These are phyloP conservation scores for Stegodyphus dumicola DNA, from an alignment of 1,140 invertebrate genomes.

Conservation along the genomic window DNA sequence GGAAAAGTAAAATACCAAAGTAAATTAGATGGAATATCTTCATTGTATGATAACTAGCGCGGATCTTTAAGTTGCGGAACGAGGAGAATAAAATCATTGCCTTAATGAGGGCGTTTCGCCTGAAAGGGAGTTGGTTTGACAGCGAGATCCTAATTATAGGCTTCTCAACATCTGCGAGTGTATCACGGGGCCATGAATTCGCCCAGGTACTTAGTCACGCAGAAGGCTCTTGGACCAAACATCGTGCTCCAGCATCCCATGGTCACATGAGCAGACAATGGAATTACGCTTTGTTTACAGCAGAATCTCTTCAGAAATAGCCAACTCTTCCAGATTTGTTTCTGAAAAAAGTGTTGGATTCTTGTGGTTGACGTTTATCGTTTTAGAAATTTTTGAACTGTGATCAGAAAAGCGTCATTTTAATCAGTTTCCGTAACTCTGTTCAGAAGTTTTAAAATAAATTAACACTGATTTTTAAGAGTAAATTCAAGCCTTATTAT, in stretches of 20 bases:
- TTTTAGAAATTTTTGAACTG: too few relatives aligned
- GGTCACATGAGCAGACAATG: not conserved
- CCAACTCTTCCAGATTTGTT: too few relatives aligned
- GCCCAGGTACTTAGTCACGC: slow-evolving; percentile 39
- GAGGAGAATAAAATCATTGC: slow-evolving; percentile 26
- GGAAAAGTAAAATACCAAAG: not conserved
- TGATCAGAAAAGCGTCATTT: too few relatives aligned
- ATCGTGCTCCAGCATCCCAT: not conserved
- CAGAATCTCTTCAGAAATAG: too few relatives aligned
- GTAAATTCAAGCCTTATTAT: too few relatives aligned
- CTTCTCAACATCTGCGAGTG: slow-evolving; percentile 22
- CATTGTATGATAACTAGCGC: not conserved
- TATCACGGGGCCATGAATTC: slow-evolving; percentile 1
- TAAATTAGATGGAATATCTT: slow-evolving; percentile 13
- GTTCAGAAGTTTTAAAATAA: too few relatives aligned
- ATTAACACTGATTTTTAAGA: too few relatives aligned
- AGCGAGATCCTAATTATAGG: slow-evolving; percentile 34
- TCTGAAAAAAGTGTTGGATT: too few relatives aligned
- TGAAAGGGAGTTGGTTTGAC: slow-evolving; percentile 7
- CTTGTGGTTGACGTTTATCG: too few relatives aligned
- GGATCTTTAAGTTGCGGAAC: not conserved
- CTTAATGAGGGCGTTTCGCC: slow-evolving; percentile 33
- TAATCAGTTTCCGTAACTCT: too few relatives aligned
- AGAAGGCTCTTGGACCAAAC: slow-evolving; percentile 3
- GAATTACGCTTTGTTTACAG: not conserved